Base-by-base conservation (phyloP, 2,888 invertebrate genomes). In the Trachelus tabidus region DNA sequence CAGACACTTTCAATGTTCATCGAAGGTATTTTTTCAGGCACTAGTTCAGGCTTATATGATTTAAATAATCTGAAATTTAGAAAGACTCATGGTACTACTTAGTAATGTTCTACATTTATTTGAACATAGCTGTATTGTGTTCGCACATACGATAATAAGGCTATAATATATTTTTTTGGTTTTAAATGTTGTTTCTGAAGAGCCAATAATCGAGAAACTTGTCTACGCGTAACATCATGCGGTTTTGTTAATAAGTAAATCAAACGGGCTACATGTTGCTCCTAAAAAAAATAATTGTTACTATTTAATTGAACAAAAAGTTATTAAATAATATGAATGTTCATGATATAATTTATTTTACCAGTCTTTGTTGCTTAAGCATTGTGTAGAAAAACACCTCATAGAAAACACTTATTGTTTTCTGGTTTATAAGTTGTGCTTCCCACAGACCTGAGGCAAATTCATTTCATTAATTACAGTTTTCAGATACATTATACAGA, bases 1-100 rank as follows among this genome's bases (percentile, higher is more conserved):
- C 91, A 91, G 15, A 87, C 85, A 78, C 88, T 90, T 83, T 90
- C 90, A 77, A 90, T 82, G 75, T 90, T 90, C 75, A 89, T 84
- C 11, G 90, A 83, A 23, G 84, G 82, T 76, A 91, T 87, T 77
- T 85, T 89, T 77, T 91, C 91, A 3, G 91, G 91, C 0, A 92
- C 91, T 69, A 89, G 82, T 80, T 91, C 90, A 15, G 91, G 91
- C 75, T 90, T 91, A 77, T 90, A 91, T 1, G 91, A 90, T 79
- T 91, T 91, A 78, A 89, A 91, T 73, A 91, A 82, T 73, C 90
- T 90, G 74, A 75, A 75, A 71, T 69, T 79, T 74, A 12, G 33
- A 75, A 76, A 69, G 4, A 69, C n/a, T n/a, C 75, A 34, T 77
- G 4, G 23, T 23, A 34, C 11, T 4, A 71, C 0, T 12, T 34